These are phyloP conservation scores for Teinopalpus imperialis DNA, from an alignment of 2,888 invertebrate genomes.

Conservation along the genomic window DNA sequence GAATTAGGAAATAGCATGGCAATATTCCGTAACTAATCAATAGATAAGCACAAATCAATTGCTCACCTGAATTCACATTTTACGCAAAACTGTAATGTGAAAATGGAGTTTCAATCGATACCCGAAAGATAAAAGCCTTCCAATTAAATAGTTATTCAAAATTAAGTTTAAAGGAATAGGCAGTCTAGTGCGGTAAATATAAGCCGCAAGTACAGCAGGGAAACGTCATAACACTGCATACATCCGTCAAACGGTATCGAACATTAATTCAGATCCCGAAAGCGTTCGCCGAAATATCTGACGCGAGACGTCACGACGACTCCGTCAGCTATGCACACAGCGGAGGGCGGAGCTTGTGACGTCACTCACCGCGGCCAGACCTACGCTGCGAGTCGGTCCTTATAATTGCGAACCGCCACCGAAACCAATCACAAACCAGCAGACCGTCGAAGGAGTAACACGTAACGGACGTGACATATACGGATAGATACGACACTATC, in stretches of 20 bases:
- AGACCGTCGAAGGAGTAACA: slow-evolving; percentile 57
- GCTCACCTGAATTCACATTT: neutral
- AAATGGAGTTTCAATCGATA: slow-evolving; percentile 11
- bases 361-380: slow-evolving; percentile 43
- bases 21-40: slow-evolving; percentile 1
- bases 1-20: slow-evolving; percentile 14
- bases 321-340: slow-evolving; percentile 45
- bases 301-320: slow-evolving; percentile 23
- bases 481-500: no score
- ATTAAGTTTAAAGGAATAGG: neutral
- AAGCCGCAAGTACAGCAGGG: neutral
- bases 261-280: slow-evolving; percentile 13
- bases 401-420: slow-evolving; percentile 60
- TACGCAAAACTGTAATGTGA: no score
- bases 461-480: slow-evolving; percentile 42
- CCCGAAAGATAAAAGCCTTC: neutral
- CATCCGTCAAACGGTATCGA: slow-evolving; percentile 16
- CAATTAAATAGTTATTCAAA: slow-evolving; percentile 4
- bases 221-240: neutral
- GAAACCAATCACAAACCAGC: slow-evolving; percentile 55
- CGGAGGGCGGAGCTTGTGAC: slow-evolving; percentile 37
- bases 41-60: slow-evolving; percentile 3
- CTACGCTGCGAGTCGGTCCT: slow-evolving; percentile 55
- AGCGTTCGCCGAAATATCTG: slow-evolving; percentile 20
- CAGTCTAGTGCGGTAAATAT: no score